phyloP scores from a whole-genome alignment of 2,113 vertebrate genomes.

The Scytalopus superciliaris region DNA sequence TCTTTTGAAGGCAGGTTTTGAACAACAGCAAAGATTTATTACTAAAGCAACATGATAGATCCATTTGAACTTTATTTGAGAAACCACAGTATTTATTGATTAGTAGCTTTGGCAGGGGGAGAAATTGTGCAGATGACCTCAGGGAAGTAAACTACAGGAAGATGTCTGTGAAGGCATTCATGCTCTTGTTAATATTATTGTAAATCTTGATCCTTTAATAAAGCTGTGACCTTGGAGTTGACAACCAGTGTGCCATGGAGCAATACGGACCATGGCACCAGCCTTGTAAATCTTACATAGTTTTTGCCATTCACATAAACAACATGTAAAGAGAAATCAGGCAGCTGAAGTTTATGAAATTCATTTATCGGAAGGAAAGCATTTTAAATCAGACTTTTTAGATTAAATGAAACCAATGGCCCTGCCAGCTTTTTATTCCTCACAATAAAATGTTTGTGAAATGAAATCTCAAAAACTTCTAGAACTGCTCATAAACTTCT shows the following conservation, averaged over 20 bases:
- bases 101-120: conserved; percentile 4
- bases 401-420: conserved; percentile 52
- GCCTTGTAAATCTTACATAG: neutral
- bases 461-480: conserved; percentile 37
- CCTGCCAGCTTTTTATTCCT: conserved; percentile 65
- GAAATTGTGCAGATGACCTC: conserved; percentile 21
- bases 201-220: conserved; percentile 65
- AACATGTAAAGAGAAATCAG: conserved; percentile 34
- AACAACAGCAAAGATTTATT: conserved; percentile 36
- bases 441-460: conserved; percentile 45
- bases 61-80: conserved; percentile 24
- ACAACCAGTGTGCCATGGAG: neutral
- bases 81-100: neutral
- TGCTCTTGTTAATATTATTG: neutral
- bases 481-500: neutral
- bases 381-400: conserved; percentile 46
- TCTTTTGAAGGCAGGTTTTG: neutral
- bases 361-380: conserved; percentile 26
- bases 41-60: neutral
- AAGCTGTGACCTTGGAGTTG: conserved; percentile 62
- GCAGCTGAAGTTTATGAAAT: conserved; percentile 39
- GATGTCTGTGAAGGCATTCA: conserved; percentile 16
- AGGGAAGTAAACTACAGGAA: conserved; percentile 33
- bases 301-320: conserved; percentile 29
- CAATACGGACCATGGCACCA: neutral